Evolutionary conservation across 2,113 vertebrate genomes (phyloP).

Genomic region (Epinephelus cyanopodus): DNA sequence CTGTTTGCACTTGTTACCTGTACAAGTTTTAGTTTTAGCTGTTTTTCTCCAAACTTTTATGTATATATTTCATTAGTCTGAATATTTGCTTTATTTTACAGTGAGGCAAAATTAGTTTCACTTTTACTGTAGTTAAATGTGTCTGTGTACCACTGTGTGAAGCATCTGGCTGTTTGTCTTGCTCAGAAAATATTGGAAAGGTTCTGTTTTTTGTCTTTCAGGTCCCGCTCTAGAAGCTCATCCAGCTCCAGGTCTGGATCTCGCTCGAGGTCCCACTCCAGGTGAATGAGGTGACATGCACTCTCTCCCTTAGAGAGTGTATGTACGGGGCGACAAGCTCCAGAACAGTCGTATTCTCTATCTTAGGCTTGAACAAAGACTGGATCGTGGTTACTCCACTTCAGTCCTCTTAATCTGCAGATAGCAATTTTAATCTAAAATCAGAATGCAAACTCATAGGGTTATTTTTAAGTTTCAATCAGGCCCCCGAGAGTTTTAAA

Average conservation of each 20-base stretch:
- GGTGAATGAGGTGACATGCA: slow-evolving; percentile 99
- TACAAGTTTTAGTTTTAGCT: background rate
- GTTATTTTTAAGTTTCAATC: background rate
- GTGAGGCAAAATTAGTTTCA: background rate
- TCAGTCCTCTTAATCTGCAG: background rate
- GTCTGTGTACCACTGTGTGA: background rate
- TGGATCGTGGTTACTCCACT: background rate
- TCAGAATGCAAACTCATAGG: background rate
- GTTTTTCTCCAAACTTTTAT: background rate
- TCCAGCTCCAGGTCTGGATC: slow-evolving; percentile 98
- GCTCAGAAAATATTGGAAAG: slow-evolving; percentile 80
- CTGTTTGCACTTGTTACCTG: background rate
- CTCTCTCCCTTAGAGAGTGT: slow-evolving; percentile 89
- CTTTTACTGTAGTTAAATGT: background rate
- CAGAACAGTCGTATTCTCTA: slow-evolving; percentile 59
- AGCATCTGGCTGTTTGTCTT: background rate
- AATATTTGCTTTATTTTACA: background rate
- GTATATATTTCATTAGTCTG: background rate
- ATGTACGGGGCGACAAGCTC: slow-evolving; percentile 71
- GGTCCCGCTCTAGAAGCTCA: slow-evolving; percentile 96
- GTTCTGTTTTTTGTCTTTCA: slow-evolving; percentile 88
- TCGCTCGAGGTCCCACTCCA: slow-evolving; percentile 98
- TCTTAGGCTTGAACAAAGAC: slow-evolving; percentile 24
- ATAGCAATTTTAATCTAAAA: background rate
- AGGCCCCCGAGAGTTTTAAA: background rate